Conservation (phyloP, 2,797 vertebrate genomes). For the Sebastes diploproa region DNA sequence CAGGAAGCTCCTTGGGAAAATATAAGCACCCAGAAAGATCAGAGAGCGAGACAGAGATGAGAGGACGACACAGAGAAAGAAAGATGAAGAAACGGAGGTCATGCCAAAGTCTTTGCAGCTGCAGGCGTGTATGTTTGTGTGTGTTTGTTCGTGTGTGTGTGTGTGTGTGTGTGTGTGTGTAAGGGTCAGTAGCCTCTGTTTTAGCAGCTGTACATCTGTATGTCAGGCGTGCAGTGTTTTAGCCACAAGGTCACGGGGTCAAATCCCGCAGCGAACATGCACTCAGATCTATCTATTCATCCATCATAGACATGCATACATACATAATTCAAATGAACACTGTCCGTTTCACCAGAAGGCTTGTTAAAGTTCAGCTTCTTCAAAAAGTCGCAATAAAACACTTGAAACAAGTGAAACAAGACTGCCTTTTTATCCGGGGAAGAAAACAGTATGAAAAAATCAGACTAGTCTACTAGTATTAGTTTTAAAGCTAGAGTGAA, state of each 20-base stretch:
- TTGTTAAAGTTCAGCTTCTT: neutral
- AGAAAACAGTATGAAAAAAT: neutral
- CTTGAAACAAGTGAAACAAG: neutral
- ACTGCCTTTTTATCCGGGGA: neutral
- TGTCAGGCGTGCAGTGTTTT: constrained; percentile 42
- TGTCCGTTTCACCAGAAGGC: neutral
- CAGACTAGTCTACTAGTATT: neutral
- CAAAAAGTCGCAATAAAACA: neutral
- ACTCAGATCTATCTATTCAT: neutral
- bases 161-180: constrained; percentile 6
- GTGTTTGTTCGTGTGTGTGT: neutral
- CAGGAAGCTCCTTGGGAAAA: constrained; percentile 75
- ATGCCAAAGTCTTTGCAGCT: constrained; percentile 60
- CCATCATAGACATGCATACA: neutral
- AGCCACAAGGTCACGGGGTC: constrained; percentile 46
- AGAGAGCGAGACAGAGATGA: constrained; percentile 54
- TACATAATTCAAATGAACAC: constrained; percentile 24
- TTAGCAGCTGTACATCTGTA: constrained; percentile 65
- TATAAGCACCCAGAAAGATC: constrained; percentile 70
- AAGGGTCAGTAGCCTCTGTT: constrained; percentile 54
- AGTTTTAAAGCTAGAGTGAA: no score
- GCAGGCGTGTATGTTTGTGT: constrained; percentile 35
- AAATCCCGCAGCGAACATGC: constrained; percentile 22
- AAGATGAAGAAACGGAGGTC: constrained; percentile 52
- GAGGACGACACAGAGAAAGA: constrained; percentile 17